Conservation (phyloP, 2,888 invertebrate species). For the Cataglyphis albicans region DNA sequence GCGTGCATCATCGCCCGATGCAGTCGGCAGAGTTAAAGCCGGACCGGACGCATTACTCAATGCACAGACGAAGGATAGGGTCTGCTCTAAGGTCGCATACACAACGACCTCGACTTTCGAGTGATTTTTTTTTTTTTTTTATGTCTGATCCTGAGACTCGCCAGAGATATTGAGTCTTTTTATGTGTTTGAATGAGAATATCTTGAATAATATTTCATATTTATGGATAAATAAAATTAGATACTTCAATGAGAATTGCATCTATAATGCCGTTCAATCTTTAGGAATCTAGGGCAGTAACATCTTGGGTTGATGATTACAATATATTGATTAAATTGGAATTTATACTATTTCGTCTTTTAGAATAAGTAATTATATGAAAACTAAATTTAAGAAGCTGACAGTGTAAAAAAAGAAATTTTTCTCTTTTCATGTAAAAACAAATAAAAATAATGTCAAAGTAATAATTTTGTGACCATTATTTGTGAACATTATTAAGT, state of each 20-base stretch:
- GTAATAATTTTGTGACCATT: not conserved
- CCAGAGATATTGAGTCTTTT: not conserved
- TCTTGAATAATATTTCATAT: not conserved
- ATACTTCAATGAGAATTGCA: not conserved
- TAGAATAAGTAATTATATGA: not conserved
- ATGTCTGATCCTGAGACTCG: not conserved
- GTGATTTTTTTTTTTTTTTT: not conserved
- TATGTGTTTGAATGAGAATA: not conserved
- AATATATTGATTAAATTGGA: not conserved
- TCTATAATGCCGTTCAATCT: not conserved
- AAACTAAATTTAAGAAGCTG: not conserved
- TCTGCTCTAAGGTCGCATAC: constrained; percentile 43
- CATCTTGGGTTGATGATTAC: not conserved
- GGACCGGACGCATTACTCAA: constrained; percentile 75
- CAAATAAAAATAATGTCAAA: not conserved
- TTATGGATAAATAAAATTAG: not conserved
- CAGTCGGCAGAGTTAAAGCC: constrained; percentile 60
- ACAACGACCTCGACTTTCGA: constrained; percentile 43
- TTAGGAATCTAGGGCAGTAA: not conserved
- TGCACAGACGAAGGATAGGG: constrained; percentile 64
- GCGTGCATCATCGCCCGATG: constrained; percentile 52
- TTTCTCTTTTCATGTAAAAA: not conserved
- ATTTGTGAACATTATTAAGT: not conserved
- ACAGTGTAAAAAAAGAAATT: not conserved
- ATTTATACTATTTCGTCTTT: not conserved